Conservation (phyloP, 2,888 invertebrate genomes). For the Terebella lapidaria region DNA sequence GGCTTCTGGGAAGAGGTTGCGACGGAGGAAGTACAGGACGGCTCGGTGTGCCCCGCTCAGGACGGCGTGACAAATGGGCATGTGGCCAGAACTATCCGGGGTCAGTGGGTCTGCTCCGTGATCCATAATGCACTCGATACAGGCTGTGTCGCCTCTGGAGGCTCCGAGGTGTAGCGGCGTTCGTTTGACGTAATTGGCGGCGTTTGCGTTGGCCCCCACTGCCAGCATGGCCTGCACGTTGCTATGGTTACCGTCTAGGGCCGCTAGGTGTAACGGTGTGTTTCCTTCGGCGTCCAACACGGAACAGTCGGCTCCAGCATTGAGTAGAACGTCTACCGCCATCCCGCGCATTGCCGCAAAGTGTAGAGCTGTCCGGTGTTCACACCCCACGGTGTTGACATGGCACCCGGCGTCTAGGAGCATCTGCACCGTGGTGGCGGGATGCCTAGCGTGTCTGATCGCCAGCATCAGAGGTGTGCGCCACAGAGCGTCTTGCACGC, state of each 20-base stretch:
- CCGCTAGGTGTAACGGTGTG: constrained; percentile 40
- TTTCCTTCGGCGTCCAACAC: constrained; percentile 45
- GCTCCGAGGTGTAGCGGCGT: constrained; percentile 19
- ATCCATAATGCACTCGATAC: constrained; percentile 9
- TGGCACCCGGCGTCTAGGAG: constrained; percentile 15
- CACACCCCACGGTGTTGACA: constrained; percentile 16
- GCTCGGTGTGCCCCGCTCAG: constrained; percentile 8
- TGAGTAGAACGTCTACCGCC: constrained; percentile 30
- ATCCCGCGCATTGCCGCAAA: constrained; percentile 16
- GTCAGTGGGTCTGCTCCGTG: constrained; percentile 1
- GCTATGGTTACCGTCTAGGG: constrained; percentile 11
- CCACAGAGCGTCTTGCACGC: constrained; percentile 18
- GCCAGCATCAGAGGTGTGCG: constrained; percentile 22
- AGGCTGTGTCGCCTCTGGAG: constrained; percentile 6
- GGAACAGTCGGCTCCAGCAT: constrained; percentile 42
- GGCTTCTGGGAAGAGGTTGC: constrained; percentile 4
- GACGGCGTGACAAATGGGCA: constrained; percentile 18
- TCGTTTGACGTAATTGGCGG: constrained; percentile 10
- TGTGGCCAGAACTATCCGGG: constrained; percentile 10
- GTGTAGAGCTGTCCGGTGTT: constrained; percentile 18
- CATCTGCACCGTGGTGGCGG: constrained; percentile 10
- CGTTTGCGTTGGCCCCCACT: constrained; percentile 13
- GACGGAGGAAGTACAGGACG: constrained; percentile 6
- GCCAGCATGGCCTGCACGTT: constrained; percentile 11
- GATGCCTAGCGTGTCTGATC: constrained; percentile 16